phyloP scores from a whole-genome alignment of 2,797 vertebrate genomes.

The Xiphorhynchus erythropygius region DNA sequence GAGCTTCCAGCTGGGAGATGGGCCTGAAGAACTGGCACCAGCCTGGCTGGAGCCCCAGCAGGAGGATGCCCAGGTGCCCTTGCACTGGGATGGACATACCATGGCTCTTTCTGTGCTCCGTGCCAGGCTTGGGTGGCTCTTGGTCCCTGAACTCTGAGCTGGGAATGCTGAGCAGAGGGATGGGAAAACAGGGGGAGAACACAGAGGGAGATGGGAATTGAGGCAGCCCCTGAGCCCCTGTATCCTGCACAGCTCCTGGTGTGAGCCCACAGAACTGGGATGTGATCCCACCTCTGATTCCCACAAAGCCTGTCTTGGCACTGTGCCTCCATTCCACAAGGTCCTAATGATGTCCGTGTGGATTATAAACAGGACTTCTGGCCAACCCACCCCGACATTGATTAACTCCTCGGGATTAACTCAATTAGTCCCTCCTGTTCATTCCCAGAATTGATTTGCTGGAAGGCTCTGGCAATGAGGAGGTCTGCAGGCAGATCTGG shows the following conservation, averaged over 20 bases:
- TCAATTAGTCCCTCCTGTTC: not conserved
- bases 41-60: not conserved
- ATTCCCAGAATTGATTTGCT: conserved; percentile 4
- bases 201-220: not conserved
- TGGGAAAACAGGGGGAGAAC: not conserved
- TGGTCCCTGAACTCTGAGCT: not conserved
- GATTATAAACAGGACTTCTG: not conserved
- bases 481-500: not conserved
- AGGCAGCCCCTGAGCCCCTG: not conserved
- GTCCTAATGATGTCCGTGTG: not conserved
- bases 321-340: not conserved
- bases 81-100: accelerated
- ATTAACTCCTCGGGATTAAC: conserved; percentile 25
- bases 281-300: not conserved
- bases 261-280: not conserved
- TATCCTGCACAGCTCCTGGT: not conserved
- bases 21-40: not conserved
- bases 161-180: not conserved
- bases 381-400: not conserved
- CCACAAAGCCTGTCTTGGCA: not conserved
- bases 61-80: not conserved
- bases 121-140: not conserved
- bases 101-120: accelerated
- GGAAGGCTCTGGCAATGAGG: not conserved
- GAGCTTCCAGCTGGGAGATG: not conserved